These are phyloP conservation scores for Urophycis tenuis DNA, from an alignment of 2,797 vertebrate genomes.

Conservation along the genomic window DNA sequence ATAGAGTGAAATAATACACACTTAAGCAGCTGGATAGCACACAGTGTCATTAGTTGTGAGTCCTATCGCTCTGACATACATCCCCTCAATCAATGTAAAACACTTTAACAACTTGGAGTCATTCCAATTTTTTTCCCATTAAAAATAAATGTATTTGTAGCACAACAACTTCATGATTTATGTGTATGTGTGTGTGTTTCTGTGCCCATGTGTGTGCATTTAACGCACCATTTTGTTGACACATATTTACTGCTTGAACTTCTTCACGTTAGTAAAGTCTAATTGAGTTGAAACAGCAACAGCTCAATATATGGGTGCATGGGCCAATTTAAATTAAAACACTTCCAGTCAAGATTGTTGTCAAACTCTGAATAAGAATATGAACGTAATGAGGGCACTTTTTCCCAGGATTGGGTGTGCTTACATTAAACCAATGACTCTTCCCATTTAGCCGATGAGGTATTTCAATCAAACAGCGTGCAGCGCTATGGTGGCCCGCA, in stretches of 20 bases:
- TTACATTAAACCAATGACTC: not conserved
- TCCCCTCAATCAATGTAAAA: no score
- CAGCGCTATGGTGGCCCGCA: no score
- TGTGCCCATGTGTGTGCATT: not conserved
- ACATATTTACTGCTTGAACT: not conserved
- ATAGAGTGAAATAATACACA: not conserved
- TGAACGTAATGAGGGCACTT: not conserved
- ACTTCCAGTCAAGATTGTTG: not conserved
- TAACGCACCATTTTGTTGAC: not conserved
- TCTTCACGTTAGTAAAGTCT: no score
- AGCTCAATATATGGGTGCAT: not conserved
- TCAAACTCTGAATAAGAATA: not conserved
- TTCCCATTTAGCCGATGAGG: not conserved
- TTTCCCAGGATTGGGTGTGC: not conserved
- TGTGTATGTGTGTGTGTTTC: not conserved
- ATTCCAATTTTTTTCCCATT: no score
- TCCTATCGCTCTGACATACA: no score
- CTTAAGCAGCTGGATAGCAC: not conserved
- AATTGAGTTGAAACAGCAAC: not conserved
- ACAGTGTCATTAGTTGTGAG: not conserved
- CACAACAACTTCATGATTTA: not conserved
- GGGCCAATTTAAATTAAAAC: not conserved
- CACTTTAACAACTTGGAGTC: no score
- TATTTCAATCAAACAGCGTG: conserved; percentile 4
- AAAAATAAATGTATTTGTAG: not conserved